A percentile compares a stretch with the other conserved stretches of the same genome.
Conservation (phyloP, 2,113 vertebrate species). For the Aramus guarauna region DNA sequence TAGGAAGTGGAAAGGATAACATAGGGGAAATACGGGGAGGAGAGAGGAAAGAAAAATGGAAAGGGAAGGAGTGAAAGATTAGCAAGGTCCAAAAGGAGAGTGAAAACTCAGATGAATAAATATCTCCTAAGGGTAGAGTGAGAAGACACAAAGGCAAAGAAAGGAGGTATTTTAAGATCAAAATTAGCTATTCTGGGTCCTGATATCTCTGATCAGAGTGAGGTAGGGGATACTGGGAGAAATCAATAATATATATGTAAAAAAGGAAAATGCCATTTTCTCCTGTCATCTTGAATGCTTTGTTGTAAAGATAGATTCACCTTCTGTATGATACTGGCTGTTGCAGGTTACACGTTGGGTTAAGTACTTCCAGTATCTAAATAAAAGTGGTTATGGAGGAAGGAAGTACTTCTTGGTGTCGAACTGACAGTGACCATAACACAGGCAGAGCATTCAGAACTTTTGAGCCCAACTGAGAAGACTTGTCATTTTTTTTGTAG, state of each 20-base stretch:
- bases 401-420: not conserved
- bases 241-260: not conserved
- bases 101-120: not conserved
- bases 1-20: not conserved
- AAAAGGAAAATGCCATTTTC: not conserved
- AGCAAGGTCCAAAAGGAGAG: not conserved
- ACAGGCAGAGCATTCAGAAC: not conserved
- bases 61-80: not conserved
- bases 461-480: not conserved
- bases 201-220: not conserved
- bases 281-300: not conserved
- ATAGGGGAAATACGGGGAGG: fast-evolving
- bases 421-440: not conserved
- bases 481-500: not conserved
- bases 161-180: not conserved
- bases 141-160: not conserved
- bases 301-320: not conserved
- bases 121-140: not conserved
- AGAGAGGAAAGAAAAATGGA: not conserved
- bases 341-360: not conserved
- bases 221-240: not conserved
- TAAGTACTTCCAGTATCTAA: not conserved
- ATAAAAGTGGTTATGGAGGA: not conserved
- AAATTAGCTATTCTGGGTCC: not conserved
- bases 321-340: not conserved